Conservation (phyloP, 2,888 invertebrate genomes). For the Clanis bilineata region DNA sequence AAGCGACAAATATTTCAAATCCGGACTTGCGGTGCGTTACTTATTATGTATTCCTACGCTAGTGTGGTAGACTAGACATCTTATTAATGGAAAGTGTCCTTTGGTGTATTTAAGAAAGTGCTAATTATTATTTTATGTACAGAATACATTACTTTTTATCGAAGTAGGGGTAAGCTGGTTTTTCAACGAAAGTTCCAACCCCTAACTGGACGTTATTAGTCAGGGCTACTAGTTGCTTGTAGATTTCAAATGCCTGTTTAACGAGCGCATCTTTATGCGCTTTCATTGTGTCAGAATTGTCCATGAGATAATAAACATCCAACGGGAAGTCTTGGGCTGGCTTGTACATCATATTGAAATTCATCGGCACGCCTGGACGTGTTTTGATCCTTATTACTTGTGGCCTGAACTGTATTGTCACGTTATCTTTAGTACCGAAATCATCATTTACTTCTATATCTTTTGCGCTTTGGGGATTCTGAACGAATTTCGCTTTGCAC, state of each 20-base stretch:
- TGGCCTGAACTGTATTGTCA: constrained; percentile 77
- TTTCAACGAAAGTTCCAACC: constrained; percentile 87
- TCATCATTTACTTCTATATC: constrained; percentile 16
- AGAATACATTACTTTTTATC: constrained; percentile 55
- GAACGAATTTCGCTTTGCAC: constrained; percentile 36
- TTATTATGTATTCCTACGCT: no score
- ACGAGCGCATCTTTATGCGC: constrained; percentile 78
- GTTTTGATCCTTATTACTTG: constrained; percentile 74
- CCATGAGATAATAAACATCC: constrained; percentile 93
- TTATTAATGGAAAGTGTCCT: no score
- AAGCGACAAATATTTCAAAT: no score
- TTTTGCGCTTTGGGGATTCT: constrained; percentile 28
- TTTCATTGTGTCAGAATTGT: constrained; percentile 88
- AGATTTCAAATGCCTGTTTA: constrained; percentile 71
- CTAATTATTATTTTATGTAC: no score
- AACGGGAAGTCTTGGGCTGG: constrained; percentile 89
- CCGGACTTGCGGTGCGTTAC: no score
- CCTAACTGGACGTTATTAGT: constrained; percentile 86
- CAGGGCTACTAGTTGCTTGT: constrained; percentile 72
- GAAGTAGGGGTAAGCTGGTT: constrained; percentile 83
- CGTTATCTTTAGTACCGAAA: not conserved
- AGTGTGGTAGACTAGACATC: no score
- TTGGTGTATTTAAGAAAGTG: no score
- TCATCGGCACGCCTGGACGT: constrained; percentile 66
- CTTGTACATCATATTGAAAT: constrained; percentile 74